Percentiles rank a stretch among this genome's conserved stretches.
These are phyloP conservation scores for Reticulitermes speratus DNA, from an alignment of 1,140 invertebrate genomes.

Conservation along the genomic window DNA sequence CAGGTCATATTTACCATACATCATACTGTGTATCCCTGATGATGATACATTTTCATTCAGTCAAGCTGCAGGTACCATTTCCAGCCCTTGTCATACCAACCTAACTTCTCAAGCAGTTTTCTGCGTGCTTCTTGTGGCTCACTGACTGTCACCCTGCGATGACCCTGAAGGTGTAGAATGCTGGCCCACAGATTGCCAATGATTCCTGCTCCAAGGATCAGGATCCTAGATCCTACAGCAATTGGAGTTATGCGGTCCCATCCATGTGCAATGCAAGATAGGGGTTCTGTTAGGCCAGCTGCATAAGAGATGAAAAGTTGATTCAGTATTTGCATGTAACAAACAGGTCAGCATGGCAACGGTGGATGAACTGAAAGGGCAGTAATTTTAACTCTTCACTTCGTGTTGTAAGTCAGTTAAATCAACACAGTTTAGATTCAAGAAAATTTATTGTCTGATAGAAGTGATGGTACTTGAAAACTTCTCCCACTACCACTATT, in stretches of 20 bases:
- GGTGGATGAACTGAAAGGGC: neutral
- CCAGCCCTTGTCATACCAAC: slow-evolving; percentile 43
- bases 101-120: slow-evolving; percentile 54
- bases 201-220: slow-evolving; percentile 67
- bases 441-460: too few relatives aligned
- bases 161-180: slow-evolving; percentile 63
- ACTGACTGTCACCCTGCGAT: slow-evolving; percentile 63
- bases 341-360: neutral
- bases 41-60: too few relatives aligned
- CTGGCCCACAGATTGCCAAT: slow-evolving; percentile 68
- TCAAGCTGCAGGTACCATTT: too few relatives aligned
- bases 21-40: too few relatives aligned
- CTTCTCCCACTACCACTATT: too few relatives aligned
- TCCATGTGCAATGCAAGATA: slow-evolving; percentile 67
- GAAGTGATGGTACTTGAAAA: too few relatives aligned
- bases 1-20: too few relatives aligned
- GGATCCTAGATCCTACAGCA: slow-evolving; percentile 57
- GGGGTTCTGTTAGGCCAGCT: slow-evolving; percentile 62
- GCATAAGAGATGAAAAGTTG: slow-evolving; percentile 20
- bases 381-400: neutral
- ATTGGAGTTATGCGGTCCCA: slow-evolving; percentile 61
- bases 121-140: slow-evolving; percentile 59
- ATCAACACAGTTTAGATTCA: neutral
- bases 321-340: neutral
- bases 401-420: neutral